phyloP scores from a whole-genome alignment of 2,113 vertebrate genomes.

The Tenebrosternarchus preto region DNA sequence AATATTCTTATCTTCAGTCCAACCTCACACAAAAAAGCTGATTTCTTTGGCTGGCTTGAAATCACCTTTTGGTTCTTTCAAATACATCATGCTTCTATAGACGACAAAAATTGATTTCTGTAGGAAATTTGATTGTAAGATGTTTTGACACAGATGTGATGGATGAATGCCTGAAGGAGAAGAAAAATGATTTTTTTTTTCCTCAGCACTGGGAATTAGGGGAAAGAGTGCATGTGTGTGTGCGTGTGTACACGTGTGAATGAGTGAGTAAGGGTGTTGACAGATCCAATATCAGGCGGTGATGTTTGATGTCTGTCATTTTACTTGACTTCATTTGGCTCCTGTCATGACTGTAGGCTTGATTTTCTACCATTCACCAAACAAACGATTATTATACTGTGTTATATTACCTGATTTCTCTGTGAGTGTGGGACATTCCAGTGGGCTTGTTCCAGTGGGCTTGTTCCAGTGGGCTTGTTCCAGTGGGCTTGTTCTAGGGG shows the following conservation, averaged over 20 bases:
- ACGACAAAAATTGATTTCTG: slow-evolving; percentile 31
- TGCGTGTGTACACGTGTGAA: slow-evolving; percentile 1
- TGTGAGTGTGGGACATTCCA: slow-evolving; percentile 1
- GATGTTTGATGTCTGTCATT: slow-evolving; percentile 48
- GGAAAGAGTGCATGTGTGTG: not conserved
- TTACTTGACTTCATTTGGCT: slow-evolving; percentile 47
- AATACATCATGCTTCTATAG: slow-evolving; percentile 3
- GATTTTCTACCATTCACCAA: slow-evolving; percentile 32
- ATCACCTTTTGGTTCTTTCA: not conserved
- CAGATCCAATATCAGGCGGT: slow-evolving; percentile 35
- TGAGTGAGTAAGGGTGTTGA: slow-evolving; percentile 18
- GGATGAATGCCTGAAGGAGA: slow-evolving; percentile 26
- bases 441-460: no score
- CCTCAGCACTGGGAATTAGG: slow-evolving; percentile 10
- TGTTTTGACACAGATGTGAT: slow-evolving; percentile 25
- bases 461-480: not conserved
- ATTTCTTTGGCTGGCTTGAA: not conserved
- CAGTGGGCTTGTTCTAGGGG: not conserved
- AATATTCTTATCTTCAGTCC: not conserved
- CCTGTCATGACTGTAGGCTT: slow-evolving; percentile 34
- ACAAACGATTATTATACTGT: slow-evolving; percentile 27
- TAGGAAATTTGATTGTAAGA: slow-evolving; percentile 25
- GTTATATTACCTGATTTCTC: slow-evolving; percentile 2
- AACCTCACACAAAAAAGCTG: not conserved
- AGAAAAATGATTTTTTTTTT: slow-evolving; percentile 11